Percentiles rank a stretch among this genome's conserved stretches.
These are phyloP conservation scores for Notolepis coatsorum DNA, from an alignment of 2,797 vertebrate genomes.

Conservation along the genomic window DNA sequence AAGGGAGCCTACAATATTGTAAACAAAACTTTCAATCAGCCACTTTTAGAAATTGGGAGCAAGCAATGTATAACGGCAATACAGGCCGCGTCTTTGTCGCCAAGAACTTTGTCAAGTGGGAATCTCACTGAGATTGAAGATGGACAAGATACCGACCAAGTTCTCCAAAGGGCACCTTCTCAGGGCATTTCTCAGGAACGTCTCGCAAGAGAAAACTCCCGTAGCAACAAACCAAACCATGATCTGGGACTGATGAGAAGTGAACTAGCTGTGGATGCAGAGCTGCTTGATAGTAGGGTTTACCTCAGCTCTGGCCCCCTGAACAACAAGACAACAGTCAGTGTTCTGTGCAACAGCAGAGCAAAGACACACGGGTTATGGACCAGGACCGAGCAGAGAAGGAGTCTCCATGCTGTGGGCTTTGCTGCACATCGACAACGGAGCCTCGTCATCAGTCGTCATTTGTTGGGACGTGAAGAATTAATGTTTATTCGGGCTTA, in stretches of 20 bases:
- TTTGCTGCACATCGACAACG: neutral
- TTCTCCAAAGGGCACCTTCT: neutral
- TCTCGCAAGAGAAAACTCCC: constrained; percentile 24
- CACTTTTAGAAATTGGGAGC: neutral
- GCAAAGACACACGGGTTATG: neutral
- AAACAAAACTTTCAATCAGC: neutral
- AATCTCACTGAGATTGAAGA: constrained; percentile 3
- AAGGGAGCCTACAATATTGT: constrained; percentile 17
- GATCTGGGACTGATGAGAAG: too few relatives aligned
- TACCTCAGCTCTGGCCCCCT: too few relatives aligned
- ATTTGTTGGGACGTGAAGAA: neutral
- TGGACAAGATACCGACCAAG: neutral
- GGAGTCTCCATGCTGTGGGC: neutral
- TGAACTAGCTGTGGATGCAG: rapidly evolving
- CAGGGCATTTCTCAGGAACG: neutral
- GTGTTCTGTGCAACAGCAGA: too few relatives aligned
- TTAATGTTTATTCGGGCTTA: constrained; percentile 39
- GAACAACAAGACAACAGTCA: too few relatives aligned
- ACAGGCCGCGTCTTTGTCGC: neutral
- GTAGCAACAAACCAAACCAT: too few relatives aligned
- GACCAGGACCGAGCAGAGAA: neutral
- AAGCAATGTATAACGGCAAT: rapidly evolving
- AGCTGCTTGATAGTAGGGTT: neutral
- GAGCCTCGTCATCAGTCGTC: too few relatives aligned
- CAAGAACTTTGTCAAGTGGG: neutral